Percentiles rank a stretch among this genome's conserved stretches.
phyloP scores from a whole-genome alignment of 1,140 invertebrate genomes.

The Odontomachus brunneus region DNA sequence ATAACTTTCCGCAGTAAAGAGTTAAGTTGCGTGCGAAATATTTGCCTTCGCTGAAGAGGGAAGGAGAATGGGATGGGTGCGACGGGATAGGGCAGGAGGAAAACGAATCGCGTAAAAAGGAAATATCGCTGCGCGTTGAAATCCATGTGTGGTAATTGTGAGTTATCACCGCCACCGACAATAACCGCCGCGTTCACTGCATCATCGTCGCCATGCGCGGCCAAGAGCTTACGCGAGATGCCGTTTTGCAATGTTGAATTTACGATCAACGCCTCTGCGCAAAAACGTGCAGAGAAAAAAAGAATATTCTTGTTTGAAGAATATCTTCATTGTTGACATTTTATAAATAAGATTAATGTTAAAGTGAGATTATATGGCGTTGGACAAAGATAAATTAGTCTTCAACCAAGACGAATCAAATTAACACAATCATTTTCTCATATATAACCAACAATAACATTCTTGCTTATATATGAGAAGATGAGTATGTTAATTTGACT shows the following conservation, averaged over 20 bases:
- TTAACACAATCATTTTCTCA: too few species aligned
- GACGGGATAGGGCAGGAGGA: not conserved
- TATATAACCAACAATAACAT: too few species aligned
- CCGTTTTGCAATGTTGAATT: constrained; percentile 9
- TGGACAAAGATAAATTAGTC: too few species aligned
- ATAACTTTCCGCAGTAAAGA: constrained; percentile 47
- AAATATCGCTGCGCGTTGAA: constrained; percentile 22
- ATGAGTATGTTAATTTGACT: too few species aligned
- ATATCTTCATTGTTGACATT: too few species aligned
- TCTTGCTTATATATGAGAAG: too few species aligned
- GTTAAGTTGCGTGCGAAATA: constrained; percentile 47
- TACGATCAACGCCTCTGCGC: not conserved
- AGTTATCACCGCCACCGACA: constrained; percentile 2
- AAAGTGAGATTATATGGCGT: too few species aligned
- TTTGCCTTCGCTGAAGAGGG: constrained; percentile 6
- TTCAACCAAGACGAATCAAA: too few species aligned
- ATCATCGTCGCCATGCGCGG: not conserved
- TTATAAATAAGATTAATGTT: too few species aligned
- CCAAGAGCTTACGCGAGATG: not conserved
- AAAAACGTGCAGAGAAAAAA: not conserved
- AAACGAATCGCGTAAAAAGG: not conserved
- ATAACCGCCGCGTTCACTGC: not conserved
- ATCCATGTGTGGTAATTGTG: not conserved
- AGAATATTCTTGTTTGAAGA: too few species aligned
- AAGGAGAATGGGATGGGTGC: too few species aligned